These are phyloP conservation scores for Goniozus legneri DNA, from an alignment of 1,140 invertebrate species.

Conservation along the genomic window DNA sequence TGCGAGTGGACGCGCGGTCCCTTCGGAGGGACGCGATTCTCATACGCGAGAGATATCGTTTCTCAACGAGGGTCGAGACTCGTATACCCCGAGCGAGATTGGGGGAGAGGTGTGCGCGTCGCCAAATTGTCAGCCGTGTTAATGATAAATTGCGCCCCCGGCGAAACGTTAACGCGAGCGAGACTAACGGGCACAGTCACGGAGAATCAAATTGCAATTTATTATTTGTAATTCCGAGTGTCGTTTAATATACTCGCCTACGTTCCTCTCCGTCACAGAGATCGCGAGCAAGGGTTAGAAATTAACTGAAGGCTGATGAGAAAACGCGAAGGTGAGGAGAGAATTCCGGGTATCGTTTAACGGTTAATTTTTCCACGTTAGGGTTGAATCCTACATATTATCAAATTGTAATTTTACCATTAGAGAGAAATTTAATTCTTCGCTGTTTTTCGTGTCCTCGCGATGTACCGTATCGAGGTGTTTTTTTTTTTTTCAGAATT, in stretches of 20 bases:
- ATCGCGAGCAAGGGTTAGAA: slow-evolving; percentile 32
- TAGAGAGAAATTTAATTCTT: too few species aligned
- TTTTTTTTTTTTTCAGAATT: too few species aligned
- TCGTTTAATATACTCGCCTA: slow-evolving; percentile 51
- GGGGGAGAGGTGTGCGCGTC: too few species aligned
- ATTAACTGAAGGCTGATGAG: slow-evolving; percentile 33
- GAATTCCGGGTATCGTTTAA: too few species aligned
- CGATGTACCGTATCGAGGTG: too few species aligned
- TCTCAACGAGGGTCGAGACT: slow-evolving; percentile 13
- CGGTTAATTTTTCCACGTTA: too few species aligned
- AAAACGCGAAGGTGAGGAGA: slow-evolving; percentile 29
- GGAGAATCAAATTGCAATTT: slow-evolving; percentile 55
- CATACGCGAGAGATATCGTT: too few species aligned
- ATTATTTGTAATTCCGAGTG: slow-evolving; percentile 58
- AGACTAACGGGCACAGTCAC: slow-evolving; percentile 7
- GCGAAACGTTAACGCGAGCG: slow-evolving; percentile 22
- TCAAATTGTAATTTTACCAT: too few species aligned
- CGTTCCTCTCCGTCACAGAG: slow-evolving; percentile 15
- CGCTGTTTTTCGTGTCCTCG: too few species aligned
- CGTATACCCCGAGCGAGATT: slow-evolving; percentile 15
- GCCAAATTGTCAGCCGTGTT: slow-evolving; percentile 52
- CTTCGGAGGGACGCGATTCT: neutral
- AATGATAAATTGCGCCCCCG: slow-evolving; percentile 53
- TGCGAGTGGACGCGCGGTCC: neutral
- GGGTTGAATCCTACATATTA: too few species aligned